A percentile compares a stretch with the other conserved stretches of the same genome.
phyloP scores from a whole-genome alignment of 2,113 vertebrate species.

The Lycaon pictus region DNA sequence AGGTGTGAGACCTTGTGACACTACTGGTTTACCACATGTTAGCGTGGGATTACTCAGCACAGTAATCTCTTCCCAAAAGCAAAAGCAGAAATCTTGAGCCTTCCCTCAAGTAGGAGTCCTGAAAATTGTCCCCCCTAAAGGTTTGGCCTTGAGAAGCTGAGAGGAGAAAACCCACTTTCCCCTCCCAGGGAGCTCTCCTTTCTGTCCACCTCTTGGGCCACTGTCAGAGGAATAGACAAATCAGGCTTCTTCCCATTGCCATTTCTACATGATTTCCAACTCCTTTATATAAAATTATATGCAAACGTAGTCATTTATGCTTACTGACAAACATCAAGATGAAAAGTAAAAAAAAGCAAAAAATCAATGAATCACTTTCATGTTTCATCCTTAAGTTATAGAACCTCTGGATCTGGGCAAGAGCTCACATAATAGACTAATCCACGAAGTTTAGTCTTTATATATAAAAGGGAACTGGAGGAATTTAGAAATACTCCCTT shows the following conservation, averaged over 20 bases:
- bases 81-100: neutral
- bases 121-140: neutral
- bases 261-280: neutral
- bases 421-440: neutral
- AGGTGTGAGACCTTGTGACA: no score
- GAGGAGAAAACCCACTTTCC: neutral
- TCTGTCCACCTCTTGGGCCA: neutral
- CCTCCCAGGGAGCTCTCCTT: neutral
- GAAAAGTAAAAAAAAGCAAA: neutral
- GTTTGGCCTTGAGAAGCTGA: neutral
- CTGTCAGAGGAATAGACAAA: neutral
- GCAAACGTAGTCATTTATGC: neutral
- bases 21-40: neutral
- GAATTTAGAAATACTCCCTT: neutral
- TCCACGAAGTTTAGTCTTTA: neutral
- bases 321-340: conserved; percentile 10
- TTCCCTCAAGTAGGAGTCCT: neutral
- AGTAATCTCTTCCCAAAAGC: neutral
- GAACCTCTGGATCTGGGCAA: neutral
- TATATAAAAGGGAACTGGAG: neutral
- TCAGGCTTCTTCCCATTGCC: neutral
- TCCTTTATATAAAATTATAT: neutral
- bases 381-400: neutral
- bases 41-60: neutral
- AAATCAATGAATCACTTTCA: neutral